A percentile compares a stretch with the other conserved stretches of the same genome.
Conservation (phyloP, 2,888 invertebrate genomes). For the Tipula unca region DNA sequence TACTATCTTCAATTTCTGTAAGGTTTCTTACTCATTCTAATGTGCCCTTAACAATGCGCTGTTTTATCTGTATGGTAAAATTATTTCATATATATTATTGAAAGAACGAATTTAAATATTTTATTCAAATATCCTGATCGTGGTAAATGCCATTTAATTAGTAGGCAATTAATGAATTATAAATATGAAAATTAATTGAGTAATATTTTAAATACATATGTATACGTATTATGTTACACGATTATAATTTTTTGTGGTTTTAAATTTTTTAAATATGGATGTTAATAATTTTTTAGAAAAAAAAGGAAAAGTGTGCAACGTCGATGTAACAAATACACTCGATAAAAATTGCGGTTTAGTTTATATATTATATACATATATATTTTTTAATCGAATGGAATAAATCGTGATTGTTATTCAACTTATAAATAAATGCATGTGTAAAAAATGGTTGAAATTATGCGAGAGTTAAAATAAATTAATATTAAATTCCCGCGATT, state of each 20-base stretch:
- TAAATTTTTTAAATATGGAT: background rate
- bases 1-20: too few species aligned
- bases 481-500: background rate
- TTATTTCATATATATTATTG: too few species aligned
- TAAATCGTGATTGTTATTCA: background rate
- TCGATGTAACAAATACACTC: too few species aligned
- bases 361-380: too few species aligned
- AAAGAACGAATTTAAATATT: too few species aligned
- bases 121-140: too few species aligned
- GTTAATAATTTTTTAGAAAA: too few species aligned
- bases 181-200: background rate
- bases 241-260: background rate
- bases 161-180: background rate
- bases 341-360: background rate
- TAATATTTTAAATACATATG: background rate
- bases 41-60: too few species aligned
- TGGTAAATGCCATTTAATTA: background rate
- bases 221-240: background rate
- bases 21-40: too few species aligned
- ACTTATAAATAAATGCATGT: background rate
- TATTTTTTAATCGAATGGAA: background rate
- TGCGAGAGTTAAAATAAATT: background rate
- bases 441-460: background rate
- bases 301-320: too few species aligned
- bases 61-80: too few species aligned